Percentiles rank a stretch among this genome's conserved stretches.
phyloP scores from a whole-genome alignment of 2,113 vertebrate genomes.

The Neotragus pygmaeus region DNA sequence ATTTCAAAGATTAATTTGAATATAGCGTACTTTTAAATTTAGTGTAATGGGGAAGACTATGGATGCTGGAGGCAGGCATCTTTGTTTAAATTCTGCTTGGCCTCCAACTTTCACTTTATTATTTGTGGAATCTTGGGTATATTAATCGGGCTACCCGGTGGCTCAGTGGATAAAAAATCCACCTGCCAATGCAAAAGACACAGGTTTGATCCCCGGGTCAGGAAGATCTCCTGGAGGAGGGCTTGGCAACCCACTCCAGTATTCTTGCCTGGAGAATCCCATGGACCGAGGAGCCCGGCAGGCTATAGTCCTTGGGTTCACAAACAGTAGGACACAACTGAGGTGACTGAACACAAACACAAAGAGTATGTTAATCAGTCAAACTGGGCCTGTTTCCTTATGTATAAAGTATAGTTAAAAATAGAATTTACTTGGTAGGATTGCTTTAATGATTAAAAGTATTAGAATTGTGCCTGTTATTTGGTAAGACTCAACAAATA shows the following conservation, averaged over 20 bases:
- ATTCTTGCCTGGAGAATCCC: no score
- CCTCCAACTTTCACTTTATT: background rate
- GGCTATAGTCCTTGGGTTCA: no score
- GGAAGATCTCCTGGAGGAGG: no score
- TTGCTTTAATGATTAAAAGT: background rate
- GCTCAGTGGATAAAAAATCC: no score
- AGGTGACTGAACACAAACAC: background rate
- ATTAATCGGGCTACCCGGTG: background rate
- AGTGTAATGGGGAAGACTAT: background rate
- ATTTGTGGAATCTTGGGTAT: background rate
- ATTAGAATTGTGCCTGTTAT: background rate
- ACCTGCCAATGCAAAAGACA: no score
- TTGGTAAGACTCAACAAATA: background rate
- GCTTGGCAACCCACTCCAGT: no score
- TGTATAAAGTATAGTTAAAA: background rate
- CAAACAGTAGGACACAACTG: no score
- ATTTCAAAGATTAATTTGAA: conserved; percentile 31
- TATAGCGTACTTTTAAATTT: background rate
- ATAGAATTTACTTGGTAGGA: background rate
- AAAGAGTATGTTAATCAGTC: background rate
- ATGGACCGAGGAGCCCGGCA: no score
- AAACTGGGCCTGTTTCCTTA: background rate
- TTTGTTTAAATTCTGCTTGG: background rate
- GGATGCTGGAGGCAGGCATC: background rate
- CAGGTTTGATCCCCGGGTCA: no score